Evolutionary conservation across 2,113 vertebrate species (phyloP).

Genomic region (Thalassoma bifasciatum): DNA sequence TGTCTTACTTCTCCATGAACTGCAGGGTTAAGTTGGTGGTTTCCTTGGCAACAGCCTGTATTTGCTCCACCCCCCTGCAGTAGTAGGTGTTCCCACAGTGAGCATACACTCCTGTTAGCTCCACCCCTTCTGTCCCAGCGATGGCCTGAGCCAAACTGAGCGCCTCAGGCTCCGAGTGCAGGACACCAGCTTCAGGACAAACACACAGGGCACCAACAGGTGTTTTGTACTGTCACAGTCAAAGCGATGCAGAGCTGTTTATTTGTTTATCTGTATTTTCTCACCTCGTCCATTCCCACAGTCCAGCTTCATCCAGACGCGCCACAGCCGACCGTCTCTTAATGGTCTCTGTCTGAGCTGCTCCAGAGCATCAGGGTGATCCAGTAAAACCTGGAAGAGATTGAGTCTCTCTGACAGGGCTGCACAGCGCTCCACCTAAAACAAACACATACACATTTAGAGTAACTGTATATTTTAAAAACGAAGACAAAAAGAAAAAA

Average conservation of each 20-base stretch:
- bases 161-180: conserved; percentile 75
- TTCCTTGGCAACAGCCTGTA: conserved; percentile 82
- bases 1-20: conserved; percentile 85
- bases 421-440: conserved; percentile 80
- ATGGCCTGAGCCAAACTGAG: conserved; percentile 80
- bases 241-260: background rate
- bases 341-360: conserved; percentile 75
- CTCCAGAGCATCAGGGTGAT: conserved; percentile 76
- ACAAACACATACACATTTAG: background rate
- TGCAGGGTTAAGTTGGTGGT: conserved; percentile 78
- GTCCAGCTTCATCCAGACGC: conserved; percentile 87
- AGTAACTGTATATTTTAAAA: too few relatives aligned
- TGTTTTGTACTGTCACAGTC: background rate
- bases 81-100: conserved; percentile 89
- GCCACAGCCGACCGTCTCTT: conserved; percentile 77
- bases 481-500: too few relatives aligned
- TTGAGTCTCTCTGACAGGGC: conserved; percentile 80
- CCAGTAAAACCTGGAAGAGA: conserved; percentile 86
- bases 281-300: conserved; percentile 87
- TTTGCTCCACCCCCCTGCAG: conserved; percentile 77
- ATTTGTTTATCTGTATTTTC: background rate
- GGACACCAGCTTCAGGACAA: conserved; percentile 79
- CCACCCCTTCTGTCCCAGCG: conserved; percentile 63
- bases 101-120: conserved; percentile 84
- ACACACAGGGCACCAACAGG: background rate